phyloP scores from a whole-genome alignment of 2,888 invertebrate genomes.

The Carabus problematicus region DNA sequence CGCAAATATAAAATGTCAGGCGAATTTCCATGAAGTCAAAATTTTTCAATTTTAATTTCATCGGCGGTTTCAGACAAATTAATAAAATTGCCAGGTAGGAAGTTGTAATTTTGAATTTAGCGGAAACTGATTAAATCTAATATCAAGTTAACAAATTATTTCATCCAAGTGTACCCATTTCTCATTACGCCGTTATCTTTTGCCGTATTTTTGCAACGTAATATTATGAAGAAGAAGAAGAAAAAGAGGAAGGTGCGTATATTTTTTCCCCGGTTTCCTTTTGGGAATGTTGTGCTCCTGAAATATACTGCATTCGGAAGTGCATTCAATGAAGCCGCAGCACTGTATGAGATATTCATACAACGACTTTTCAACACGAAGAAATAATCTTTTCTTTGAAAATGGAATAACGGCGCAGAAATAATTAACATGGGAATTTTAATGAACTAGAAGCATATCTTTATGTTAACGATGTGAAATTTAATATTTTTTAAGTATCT shows the following conservation, averaged over 20 bases:
- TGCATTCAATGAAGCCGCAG: neutral
- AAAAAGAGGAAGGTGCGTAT: slow-evolving; percentile 21
- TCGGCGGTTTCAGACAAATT: slow-evolving; percentile 32
- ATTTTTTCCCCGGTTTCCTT: neutral
- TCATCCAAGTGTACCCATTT: slow-evolving; percentile 24
- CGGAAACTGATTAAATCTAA: slow-evolving; percentile 37
- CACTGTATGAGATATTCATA: no score
- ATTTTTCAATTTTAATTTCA: slow-evolving; percentile 33
- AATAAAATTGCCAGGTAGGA: slow-evolving; percentile 34
- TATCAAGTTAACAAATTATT: slow-evolving; percentile 39
- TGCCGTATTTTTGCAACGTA: no score
- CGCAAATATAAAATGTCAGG: no score
- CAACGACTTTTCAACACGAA: no score
- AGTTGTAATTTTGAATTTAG: slow-evolving; percentile 35
- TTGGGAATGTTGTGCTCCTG: neutral
- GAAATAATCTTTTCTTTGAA: no score
- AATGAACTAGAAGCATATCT: no score
- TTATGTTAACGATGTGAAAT: no score
- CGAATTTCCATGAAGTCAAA: slow-evolving; percentile 6
- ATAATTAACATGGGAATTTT: no score
- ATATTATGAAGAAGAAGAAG: neutral
- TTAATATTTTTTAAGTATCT: no score
- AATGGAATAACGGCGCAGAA: no score
- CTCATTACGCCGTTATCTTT: neutral
- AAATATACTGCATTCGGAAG: slow-evolving; percentile 10